phyloP scores from a whole-genome alignment of 2,888 invertebrate species.

The Caenorhabditis parvicauda region DNA sequence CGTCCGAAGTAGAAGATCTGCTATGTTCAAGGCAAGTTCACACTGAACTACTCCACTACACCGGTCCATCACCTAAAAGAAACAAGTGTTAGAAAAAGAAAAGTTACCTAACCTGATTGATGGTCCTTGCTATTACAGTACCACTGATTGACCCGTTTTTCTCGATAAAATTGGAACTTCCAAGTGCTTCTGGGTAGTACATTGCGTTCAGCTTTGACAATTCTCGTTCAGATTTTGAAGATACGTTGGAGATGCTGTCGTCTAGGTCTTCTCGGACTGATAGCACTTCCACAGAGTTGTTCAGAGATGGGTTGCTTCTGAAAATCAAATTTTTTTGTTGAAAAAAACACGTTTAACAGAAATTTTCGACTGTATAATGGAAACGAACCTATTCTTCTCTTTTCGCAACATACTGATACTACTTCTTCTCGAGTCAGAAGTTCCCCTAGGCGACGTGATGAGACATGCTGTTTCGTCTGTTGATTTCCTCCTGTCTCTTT shows the following conservation, averaged over 20 bases:
- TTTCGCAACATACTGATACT: constrained; percentile 18
- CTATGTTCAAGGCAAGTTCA: constrained; percentile 85
- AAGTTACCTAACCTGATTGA: constrained; percentile 35
- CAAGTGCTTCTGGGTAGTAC: constrained; percentile 41
- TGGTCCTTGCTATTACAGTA: constrained; percentile 72
- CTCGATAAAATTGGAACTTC: constrained; percentile 82
- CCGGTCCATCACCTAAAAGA: constrained; percentile 73
- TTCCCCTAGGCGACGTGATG: too few relatives aligned
- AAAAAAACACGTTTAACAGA: constrained; percentile 18
- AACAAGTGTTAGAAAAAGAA: neutral
- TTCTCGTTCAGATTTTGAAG: constrained; percentile 37
- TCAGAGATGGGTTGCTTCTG: constrained; percentile 41
- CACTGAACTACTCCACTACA: constrained; percentile 82
- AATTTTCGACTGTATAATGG: constrained; percentile 19
- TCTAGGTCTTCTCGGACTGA: constrained; percentile 39
- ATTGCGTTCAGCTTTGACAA: constrained; percentile 21
- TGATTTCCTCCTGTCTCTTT: too few relatives aligned
- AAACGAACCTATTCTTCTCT: constrained; percentile 26
- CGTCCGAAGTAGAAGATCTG: constrained; percentile 86
- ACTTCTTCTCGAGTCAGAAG: constrained; percentile 9
- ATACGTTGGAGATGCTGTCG: constrained; percentile 32
- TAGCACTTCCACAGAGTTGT: constrained; percentile 41
- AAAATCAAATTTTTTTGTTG: neutral
- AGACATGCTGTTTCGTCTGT: too few relatives aligned
- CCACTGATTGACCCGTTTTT: constrained; percentile 90